Percentiles rank a stretch among this genome's conserved stretches.
These are phyloP conservation scores for Bergia sp. DNA, from an alignment of 92 coral and sea anemone genomes.

Conservation along the genomic window DNA sequence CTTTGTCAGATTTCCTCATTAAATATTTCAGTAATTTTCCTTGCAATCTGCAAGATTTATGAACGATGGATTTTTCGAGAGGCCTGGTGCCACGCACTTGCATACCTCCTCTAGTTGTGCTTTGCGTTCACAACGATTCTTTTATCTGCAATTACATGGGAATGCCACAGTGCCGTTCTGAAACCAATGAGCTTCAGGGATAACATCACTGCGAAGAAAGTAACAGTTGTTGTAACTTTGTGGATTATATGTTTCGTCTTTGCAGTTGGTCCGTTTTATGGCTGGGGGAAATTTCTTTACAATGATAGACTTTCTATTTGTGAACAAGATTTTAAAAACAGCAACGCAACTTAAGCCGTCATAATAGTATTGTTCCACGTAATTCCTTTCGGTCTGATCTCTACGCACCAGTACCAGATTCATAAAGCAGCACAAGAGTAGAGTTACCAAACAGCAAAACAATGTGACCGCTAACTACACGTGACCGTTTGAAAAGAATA, in stretches of 20 bases:
- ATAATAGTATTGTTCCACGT: too few species aligned
- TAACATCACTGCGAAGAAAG: not conserved
- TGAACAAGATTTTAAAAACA: not conserved
- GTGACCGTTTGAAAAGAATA: not conserved
- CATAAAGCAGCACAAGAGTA: too few species aligned
- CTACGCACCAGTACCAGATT: too few species aligned
- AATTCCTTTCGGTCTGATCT: too few species aligned
- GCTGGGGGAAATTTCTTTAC: slow-evolving; percentile 5
- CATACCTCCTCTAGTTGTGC: not conserved
- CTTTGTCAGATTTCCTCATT: not conserved
- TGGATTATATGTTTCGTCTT: too few species aligned
- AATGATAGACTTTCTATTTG: too few species aligned
- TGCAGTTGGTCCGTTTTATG: not conserved
- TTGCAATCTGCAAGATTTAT: not conserved
- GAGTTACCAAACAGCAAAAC: too few species aligned
- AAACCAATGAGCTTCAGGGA: not conserved
- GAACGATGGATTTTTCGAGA: not conserved
- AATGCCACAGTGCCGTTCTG: slow-evolving; percentile 2
- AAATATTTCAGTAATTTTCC: not conserved
- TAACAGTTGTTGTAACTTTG: too few species aligned
- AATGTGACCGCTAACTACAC: too few species aligned
- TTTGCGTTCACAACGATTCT: not conserved
- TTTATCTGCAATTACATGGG: not conserved
- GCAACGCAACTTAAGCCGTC: too few species aligned
- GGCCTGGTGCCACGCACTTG: not conserved